These are phyloP conservation scores for Xiphophorus couchianus DNA, from an alignment of 2,113 vertebrate species.

Conservation along the genomic window DNA sequence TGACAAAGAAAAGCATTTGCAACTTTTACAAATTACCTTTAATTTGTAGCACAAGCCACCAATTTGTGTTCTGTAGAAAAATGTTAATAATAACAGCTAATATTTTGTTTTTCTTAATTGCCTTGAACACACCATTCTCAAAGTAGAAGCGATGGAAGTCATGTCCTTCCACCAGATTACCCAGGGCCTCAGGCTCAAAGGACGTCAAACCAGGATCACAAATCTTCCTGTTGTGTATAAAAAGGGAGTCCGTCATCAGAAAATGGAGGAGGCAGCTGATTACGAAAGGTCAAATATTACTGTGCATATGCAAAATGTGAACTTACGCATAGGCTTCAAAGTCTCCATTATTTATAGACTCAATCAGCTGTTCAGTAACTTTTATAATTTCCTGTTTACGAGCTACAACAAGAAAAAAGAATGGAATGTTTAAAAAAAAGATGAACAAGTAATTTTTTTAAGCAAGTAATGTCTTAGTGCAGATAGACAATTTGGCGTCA, in stretches of 20 bases:
- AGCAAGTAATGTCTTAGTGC: conserved; percentile 41
- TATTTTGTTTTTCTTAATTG: not conserved
- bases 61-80: no score
- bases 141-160: conserved; percentile 99
- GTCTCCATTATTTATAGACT: conserved; percentile 84
- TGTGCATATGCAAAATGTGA: not conserved
- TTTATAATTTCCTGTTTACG: conserved; percentile 84
- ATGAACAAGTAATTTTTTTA: conserved; percentile 9
- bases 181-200: conserved; percentile 96
- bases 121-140: conserved; percentile 87
- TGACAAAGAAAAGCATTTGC: not conserved
- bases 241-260: conserved; percentile 19
- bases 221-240: conserved; percentile 86
- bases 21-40: not conserved
- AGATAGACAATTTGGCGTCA: conserved; percentile 32
- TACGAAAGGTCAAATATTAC: not conserved
- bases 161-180: conserved; percentile 97
- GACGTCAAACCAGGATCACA: conserved; percentile 97
- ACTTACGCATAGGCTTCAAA: conserved; percentile 82
- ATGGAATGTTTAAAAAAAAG: not conserved
- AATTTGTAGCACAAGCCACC: not conserved
- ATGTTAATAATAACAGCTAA: no score
- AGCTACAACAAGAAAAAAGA: conserved; percentile 62
- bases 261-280: not conserved
- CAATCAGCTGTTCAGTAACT: conserved; percentile 82